These are phyloP conservation scores for Stylophora pistillata DNA, from an alignment of 64 coral and sea anemone genomes.

Conservation along the genomic window DNA sequence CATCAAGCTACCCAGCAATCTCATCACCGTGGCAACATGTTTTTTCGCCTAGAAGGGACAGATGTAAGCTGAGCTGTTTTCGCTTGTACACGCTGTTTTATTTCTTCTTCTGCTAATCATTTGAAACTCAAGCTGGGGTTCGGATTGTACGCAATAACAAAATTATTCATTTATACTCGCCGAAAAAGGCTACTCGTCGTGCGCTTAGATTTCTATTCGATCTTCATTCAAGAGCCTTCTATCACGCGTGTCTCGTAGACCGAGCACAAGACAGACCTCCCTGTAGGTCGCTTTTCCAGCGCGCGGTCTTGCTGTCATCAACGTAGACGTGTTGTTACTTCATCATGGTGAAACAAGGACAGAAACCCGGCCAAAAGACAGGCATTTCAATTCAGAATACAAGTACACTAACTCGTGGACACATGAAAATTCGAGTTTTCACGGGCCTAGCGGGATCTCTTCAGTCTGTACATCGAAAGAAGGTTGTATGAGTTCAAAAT, in stretches of 20 bases:
- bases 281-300: background rate
- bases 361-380: slow-evolving; percentile 36
- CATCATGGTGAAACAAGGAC: slow-evolving; percentile 69
- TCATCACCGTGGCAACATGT: slow-evolving; percentile 20
- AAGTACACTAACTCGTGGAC: slow-evolving; percentile 66
- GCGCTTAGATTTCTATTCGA: background rate
- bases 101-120: background rate
- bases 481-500: slow-evolving; percentile 45
- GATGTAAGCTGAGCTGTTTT: slow-evolving; percentile 7
- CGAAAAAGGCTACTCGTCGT: background rate
- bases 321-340: background rate
- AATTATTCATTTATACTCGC: slow-evolving; percentile 15
- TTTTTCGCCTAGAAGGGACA: slow-evolving; percentile 1
- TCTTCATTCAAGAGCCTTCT: background rate
- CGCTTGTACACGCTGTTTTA: background rate
- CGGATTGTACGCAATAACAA: background rate
- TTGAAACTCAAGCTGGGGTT: background rate
- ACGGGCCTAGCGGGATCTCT: slow-evolving; percentile 60
- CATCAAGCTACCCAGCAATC: background rate
- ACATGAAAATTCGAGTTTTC: slow-evolving; percentile 77
- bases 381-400: slow-evolving; percentile 85
- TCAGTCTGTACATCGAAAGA: slow-evolving; percentile 35
- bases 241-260: no score
- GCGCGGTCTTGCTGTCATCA: background rate
- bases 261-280: background rate